Conservation (phyloP, 2,113 vertebrate genomes). For the Rousettus leschenaultii region DNA sequence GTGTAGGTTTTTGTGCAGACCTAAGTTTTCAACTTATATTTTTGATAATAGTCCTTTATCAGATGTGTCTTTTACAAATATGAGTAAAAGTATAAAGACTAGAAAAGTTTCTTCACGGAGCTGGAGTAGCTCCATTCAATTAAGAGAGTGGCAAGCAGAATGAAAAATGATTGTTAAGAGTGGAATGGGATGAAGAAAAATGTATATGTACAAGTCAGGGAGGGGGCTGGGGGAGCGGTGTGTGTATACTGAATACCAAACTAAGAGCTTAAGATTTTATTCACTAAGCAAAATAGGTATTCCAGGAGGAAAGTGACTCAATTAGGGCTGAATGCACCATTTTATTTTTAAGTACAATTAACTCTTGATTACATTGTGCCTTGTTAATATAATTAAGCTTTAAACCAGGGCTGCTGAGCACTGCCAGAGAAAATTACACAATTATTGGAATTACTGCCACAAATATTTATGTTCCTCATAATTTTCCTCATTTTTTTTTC, state of each 20-base stretch:
- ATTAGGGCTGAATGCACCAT: neutral
- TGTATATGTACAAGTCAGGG: too few relatives aligned
- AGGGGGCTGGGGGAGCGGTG: too few relatives aligned
- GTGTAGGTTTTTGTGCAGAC: neutral
- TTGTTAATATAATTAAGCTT: slow-evolving; percentile 50
- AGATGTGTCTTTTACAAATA: neutral
- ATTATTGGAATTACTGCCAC: neutral
- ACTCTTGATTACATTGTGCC: slow-evolving; percentile 21
- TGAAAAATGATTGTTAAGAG: neutral
- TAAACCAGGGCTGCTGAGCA: neutral
- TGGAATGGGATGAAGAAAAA: neutral
- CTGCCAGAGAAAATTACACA: neutral
- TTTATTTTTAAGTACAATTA: slow-evolving; percentile 49
- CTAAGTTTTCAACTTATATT: neutral
- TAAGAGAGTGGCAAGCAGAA: neutral
- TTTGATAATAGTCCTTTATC: neutral
- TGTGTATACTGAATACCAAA: neutral
- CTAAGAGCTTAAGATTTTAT: neutral
- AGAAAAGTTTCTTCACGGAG: neutral
- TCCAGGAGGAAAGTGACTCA: neutral
- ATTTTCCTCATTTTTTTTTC: neutral
- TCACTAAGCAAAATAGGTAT: neutral
- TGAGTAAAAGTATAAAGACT: neutral
- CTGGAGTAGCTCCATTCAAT: neutral
- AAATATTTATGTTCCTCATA: slow-evolving; percentile 7